Conservation (phyloP, 1,140 invertebrate species). For the Teleopsis dalmanni region DNA sequence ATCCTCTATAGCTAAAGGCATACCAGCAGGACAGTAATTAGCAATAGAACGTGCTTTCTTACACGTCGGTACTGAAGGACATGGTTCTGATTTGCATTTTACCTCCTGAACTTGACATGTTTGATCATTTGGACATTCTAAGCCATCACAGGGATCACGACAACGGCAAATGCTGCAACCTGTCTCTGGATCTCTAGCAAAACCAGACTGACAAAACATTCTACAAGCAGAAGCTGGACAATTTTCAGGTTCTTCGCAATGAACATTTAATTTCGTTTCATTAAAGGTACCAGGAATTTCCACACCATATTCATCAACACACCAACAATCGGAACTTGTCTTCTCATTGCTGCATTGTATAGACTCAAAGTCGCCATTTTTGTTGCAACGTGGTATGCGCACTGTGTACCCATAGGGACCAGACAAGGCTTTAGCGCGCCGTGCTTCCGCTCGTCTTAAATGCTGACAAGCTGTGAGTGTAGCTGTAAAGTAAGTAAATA, state of each 20-base stretch:
- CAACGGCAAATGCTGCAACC: constrained; percentile 77
- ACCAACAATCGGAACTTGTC: constrained; percentile 64
- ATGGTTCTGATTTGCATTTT: constrained; percentile 66
- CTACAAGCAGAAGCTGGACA: constrained; percentile 74
- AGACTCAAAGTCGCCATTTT: constrained; percentile 63
- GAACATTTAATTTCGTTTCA: constrained; percentile 53
- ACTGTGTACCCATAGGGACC: constrained; percentile 44
- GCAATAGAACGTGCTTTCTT: constrained; percentile 63
- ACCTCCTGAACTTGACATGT: constrained; percentile 71
- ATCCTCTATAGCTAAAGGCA: constrained; percentile 71
- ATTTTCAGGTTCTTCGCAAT: constrained; percentile 59
- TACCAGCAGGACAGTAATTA: constrained; percentile 69
- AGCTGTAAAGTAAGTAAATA: constrained; percentile 32
- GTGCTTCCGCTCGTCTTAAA: constrained; percentile 52
- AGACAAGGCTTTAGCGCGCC: constrained; percentile 54
- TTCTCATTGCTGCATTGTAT: constrained; percentile 65
- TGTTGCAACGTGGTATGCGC: constrained; percentile 60
- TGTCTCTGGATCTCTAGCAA: constrained; percentile 50
- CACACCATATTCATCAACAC: constrained; percentile 68
- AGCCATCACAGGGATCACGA: constrained; percentile 65
- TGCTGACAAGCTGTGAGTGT: constrained; percentile 60
- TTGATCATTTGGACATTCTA: constrained; percentile 66
- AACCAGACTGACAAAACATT: constrained; percentile 82
- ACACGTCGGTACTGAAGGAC: constrained; percentile 76
- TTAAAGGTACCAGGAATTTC: constrained; percentile 70